These are phyloP conservation scores for Chironomus tentans DNA, from an alignment of 2,888 invertebrate species.

Conservation along the genomic window DNA sequence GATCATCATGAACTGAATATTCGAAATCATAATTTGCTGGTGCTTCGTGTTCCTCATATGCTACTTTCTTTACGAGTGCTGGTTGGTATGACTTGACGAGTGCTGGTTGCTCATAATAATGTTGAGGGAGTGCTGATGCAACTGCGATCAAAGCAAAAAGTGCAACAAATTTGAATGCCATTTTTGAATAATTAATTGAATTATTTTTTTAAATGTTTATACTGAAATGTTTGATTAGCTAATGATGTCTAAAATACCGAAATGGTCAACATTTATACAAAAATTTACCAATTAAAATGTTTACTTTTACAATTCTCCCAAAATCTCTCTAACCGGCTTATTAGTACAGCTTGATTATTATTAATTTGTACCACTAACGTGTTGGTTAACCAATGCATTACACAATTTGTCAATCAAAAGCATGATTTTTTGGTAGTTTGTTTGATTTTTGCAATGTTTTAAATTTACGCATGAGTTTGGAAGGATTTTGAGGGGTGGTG, in stretches of 20 bases:
- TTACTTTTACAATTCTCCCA: no score
- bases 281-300: background rate
- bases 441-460: no score
- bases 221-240: background rate
- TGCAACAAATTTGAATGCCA: constrained; percentile 12
- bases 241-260: background rate
- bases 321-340: no score
- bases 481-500: no score
- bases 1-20: constrained; percentile 4
- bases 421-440: no score
- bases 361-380: no score
- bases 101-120: background rate
- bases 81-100: background rate
- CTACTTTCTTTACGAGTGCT: constrained; percentile 1
- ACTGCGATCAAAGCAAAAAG: constrained; percentile 10
- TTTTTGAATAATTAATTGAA: background rate
- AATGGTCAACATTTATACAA: background rate
- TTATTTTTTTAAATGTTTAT: background rate
- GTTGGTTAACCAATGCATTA: no score
- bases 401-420: no score
- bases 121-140: constrained; percentile 9
- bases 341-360: no score
- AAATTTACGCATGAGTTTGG: no score
- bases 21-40: constrained; percentile 13
- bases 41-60: background rate